Percentiles rank a stretch among this genome's conserved stretches.
phyloP scores from a whole-genome alignment of 2,113 vertebrate species.

The Euleptes europaea region DNA sequence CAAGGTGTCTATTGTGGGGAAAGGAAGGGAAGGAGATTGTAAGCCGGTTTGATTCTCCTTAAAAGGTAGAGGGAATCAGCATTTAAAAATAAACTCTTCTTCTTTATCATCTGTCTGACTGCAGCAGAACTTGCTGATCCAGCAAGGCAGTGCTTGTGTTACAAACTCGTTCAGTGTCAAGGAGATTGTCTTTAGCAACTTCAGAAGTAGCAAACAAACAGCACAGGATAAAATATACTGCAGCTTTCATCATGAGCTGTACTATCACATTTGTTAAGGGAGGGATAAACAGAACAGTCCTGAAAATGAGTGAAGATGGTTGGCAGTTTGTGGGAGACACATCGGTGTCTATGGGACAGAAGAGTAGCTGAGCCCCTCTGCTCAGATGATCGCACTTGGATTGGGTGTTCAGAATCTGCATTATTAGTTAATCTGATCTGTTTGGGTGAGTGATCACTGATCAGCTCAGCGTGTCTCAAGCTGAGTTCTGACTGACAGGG shows the following conservation, averaged over 20 bases:
- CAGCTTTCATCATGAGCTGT: not conserved
- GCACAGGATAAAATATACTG: not conserved
- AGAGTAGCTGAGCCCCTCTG: not conserved
- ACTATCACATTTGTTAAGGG: not conserved
- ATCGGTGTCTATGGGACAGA: not conserved
- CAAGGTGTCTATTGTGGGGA: too few relatives aligned
- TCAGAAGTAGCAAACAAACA: not conserved
- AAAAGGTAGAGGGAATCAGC: too few relatives aligned
- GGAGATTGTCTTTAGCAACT: not conserved
- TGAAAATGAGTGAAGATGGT: not conserved
- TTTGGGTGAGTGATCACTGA: slow-evolving; percentile 11
- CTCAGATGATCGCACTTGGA: not conserved
- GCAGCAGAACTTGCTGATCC: not conserved
- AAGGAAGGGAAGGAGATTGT: too few relatives aligned
- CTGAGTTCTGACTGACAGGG: slow-evolving; percentile 51
- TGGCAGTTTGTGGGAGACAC: not conserved
- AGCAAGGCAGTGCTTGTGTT: not conserved
- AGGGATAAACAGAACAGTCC: not conserved
- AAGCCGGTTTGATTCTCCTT: too few relatives aligned
- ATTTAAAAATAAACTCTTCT: too few relatives aligned
- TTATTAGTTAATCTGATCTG: slow-evolving; percentile 16
- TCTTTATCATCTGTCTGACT: too few relatives aligned
- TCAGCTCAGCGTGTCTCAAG: not conserved
- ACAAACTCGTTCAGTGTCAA: not conserved
- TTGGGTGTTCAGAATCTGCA: slow-evolving; percentile 22